Evolutionary conservation across 2,797 vertebrate genomes (phyloP), one percentile per base, ranked within the genome.

Genomic region (Champsocephalus gunnari): DNA sequence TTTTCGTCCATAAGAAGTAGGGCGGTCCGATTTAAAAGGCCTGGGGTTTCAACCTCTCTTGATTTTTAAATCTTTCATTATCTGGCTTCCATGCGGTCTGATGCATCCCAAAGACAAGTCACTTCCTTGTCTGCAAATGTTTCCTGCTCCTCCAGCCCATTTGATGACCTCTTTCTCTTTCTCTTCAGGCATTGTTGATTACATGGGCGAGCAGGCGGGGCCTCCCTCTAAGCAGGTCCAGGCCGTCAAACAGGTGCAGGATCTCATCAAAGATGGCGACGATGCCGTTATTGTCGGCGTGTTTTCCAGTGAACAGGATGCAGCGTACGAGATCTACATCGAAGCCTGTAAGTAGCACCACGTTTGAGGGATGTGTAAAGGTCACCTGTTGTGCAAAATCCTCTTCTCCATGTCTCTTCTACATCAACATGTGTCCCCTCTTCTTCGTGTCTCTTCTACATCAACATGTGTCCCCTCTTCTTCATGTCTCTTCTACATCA

Each of bases 191-290:
- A 99, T 99, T n/a, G 93, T 98, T 0, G 95, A 98, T 67, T 95
- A 96, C 92, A 99, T 99, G 98, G 91, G 88, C 7, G 97, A 99
- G 79, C 98, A 99, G 86, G 94, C 97, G 0, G 98, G 97, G 4
- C 96, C 98, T 74, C 98, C 98, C 5, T 98, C 98, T 67, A 97
- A 97, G 84, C 97, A 97, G 89, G 92, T 99, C 32, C 94, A 95
- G 87, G 90, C 95, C 50, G 85, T 82, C 12, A 99, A 98, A 86
- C 98, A 98, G 87, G 95, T 99, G 32, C 97, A 98, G 87, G 98
- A 99, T 85, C 93, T 98, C 70, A 76, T 98, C 60, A 98, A 94
- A 86, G 98, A 99, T 17, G 96, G 97, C 0, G 98, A 98, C 1
- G 97, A 99, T 71, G 96, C 96, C 0, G 88, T 97, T 76, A 95